These are phyloP conservation scores for Etheostoma spectabile DNA, from an alignment of 2,113 vertebrate species.

Conservation along the genomic window DNA sequence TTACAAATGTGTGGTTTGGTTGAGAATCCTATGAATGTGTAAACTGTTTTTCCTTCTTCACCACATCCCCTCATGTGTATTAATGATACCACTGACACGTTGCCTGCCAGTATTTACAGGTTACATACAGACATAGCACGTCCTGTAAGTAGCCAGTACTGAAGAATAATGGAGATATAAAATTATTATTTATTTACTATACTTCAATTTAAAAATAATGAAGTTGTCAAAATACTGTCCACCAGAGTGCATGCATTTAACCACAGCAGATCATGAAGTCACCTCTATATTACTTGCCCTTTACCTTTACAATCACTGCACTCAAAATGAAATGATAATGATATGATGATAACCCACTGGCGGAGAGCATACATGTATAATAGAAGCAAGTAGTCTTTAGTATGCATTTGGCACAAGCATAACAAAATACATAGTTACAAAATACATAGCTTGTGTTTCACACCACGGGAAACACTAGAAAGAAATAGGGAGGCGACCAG, in stretches of 20 bases:
- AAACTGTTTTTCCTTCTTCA: neutral
- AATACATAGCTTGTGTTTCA: slow-evolving; percentile 29
- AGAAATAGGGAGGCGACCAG: slow-evolving; percentile 23
- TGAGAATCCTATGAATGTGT: neutral
- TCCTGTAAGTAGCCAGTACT: neutral
- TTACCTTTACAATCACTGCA: neutral
- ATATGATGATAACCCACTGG: neutral
- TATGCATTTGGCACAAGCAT: slow-evolving; percentile 2
- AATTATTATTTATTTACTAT: neutral
- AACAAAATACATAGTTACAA: slow-evolving; percentile 22
- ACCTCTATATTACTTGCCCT: neutral
- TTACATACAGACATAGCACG: neutral
- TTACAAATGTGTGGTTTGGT: slow-evolving; percentile 24
- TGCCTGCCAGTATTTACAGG: slow-evolving; percentile 12
- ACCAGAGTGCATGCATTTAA: neutral
- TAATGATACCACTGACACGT: slow-evolving; percentile 13
- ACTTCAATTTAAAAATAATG: neutral
- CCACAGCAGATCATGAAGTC: neutral
- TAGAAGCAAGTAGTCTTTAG: slow-evolving; percentile 3
- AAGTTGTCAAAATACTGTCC: neutral
- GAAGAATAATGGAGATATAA: neutral
- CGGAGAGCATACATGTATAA: neutral
- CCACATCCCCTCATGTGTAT: slow-evolving; percentile 3
- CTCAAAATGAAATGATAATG: neutral
- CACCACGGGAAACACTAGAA: slow-evolving; percentile 63